Percentiles rank a stretch among this genome's conserved stretches.
Conservation (phyloP, 2,797 vertebrate species). For the Dendrocincla fuliginosa region DNA sequence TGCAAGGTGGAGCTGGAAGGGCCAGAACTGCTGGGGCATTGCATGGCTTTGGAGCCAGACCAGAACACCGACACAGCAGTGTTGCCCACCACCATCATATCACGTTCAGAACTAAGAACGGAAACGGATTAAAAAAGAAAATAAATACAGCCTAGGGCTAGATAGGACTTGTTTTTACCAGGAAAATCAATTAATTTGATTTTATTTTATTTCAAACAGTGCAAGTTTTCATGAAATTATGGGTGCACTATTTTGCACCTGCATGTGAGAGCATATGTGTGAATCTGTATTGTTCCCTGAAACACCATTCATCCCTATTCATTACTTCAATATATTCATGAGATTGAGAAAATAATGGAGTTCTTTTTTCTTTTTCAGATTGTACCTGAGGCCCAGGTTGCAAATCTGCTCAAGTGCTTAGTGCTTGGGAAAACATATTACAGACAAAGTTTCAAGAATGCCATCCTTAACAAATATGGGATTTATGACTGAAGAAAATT, state of each 20-base stretch:
- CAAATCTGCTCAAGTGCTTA: background rate
- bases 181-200: background rate
- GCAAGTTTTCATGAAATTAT: background rate
- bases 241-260: background rate
- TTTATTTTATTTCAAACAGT: background rate
- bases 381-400: background rate
- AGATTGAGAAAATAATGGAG: background rate
- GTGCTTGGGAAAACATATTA: background rate
- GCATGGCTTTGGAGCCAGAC: too few relatives aligned
- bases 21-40: too few relatives aligned
- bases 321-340: background rate
- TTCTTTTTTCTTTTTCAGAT: background rate
- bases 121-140: background rate
- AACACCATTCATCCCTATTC: background rate
- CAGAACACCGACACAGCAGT: too few relatives aligned
- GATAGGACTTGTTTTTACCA: background rate
- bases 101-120: background rate
- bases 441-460: background rate
- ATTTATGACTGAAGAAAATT: background rate
- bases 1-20: too few relatives aligned
- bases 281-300: background rate
- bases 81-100: background rate
- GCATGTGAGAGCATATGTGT: background rate
- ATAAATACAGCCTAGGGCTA: background rate
- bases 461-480: background rate